Percentiles rank a stretch among this genome's conserved stretches.
Conservation (phyloP, 2,113 vertebrate genomes). For the Hyla sarda region DNA sequence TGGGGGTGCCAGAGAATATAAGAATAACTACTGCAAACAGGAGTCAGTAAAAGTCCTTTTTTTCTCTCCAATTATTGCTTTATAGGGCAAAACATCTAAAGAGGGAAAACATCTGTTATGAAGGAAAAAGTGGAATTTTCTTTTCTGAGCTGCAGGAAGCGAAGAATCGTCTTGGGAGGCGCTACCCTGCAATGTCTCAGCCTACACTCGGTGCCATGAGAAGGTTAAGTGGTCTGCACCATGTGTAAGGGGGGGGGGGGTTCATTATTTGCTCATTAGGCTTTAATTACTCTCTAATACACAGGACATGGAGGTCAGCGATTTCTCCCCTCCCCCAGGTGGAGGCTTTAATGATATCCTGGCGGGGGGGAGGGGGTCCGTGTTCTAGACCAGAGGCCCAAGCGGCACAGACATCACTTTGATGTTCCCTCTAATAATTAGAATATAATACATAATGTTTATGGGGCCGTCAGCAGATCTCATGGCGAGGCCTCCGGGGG, state of each 20-base stretch:
- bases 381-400: background rate
- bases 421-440: slow-evolving; percentile 37
- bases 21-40: too few relatives aligned
- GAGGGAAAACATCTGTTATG: background rate
- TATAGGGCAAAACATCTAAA: background rate
- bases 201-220: background rate
- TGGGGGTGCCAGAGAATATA: background rate
- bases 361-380: background rate
- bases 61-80: background rate
- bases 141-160: background rate
- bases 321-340: background rate
- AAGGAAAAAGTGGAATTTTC: background rate
- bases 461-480: background rate
- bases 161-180: too few relatives aligned
- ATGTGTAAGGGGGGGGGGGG: background rate
- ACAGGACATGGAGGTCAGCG: slow-evolving; percentile 21
- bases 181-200: background rate
- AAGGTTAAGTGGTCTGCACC: too few relatives aligned
- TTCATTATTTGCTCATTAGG: slow-evolving; percentile 52
- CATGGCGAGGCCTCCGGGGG: slow-evolving; percentile 4
- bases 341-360: slow-evolving; percentile 27
- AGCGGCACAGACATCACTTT: background rate
- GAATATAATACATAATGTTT: slow-evolving; percentile 37
- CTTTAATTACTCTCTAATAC: slow-evolving; percentile 31
- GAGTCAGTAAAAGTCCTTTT: background rate